Evolutionary conservation across 1,140 invertebrate species (phyloP).

Genomic region (Thalassaphorura encarpata): DNA sequence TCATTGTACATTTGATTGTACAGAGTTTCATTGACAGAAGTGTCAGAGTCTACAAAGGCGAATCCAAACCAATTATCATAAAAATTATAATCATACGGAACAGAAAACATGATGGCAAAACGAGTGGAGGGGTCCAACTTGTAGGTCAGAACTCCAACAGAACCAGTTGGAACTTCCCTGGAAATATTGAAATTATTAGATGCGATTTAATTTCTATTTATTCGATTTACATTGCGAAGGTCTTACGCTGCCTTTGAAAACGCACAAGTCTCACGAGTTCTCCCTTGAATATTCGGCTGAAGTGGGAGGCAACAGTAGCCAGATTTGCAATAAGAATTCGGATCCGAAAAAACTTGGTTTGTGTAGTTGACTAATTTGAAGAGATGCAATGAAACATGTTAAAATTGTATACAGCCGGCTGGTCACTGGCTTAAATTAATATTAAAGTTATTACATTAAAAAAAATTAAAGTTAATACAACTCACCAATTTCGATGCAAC

Average conservation of each 20-base stretch:
- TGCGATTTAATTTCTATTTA: neutral
- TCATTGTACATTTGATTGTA: constrained; percentile 24
- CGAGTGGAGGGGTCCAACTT: constrained; percentile 15
- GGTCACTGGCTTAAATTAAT: neutral
- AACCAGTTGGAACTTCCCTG: constrained; percentile 16
- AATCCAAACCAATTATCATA: constrained; percentile 21
- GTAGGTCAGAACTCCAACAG: constrained; percentile 23
- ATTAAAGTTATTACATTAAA: neutral
- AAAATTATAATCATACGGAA: constrained; percentile 24
- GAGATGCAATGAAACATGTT: neutral
- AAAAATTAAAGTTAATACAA: neutral
- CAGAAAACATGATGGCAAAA: constrained; percentile 26
- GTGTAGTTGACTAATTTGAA: constrained; percentile 16
- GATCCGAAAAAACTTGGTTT: neutral
- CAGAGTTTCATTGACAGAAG: neutral
- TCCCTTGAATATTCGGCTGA: constrained; percentile 12
- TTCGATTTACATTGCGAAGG: too few relatives aligned
- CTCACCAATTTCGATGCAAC: constrained; percentile 23
- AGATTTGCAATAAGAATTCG: constrained; percentile 13
- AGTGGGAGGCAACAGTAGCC: constrained; percentile 16
- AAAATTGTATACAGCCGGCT: neutral
- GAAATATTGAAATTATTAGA: neutral
- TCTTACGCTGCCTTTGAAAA: constrained; percentile 26
- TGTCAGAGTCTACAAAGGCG: constrained; percentile 10
- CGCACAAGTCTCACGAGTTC: constrained; percentile 18